phyloP scores from a whole-genome alignment of 2,888 invertebrate genomes.

The Pristionchus exspectatus region DNA sequence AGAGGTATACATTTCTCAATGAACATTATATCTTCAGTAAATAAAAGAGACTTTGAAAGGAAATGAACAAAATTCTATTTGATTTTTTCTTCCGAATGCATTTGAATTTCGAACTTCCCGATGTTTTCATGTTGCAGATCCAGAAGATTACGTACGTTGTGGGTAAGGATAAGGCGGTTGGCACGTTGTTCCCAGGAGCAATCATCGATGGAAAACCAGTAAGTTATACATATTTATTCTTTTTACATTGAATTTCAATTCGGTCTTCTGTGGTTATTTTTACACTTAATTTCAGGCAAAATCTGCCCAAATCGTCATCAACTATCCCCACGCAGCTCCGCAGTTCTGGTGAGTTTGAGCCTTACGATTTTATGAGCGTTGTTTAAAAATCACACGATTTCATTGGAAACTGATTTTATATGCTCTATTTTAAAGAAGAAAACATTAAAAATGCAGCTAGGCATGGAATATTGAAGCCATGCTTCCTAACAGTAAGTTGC shows the following conservation, averaged over 20 bases:
- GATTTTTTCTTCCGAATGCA: not conserved
- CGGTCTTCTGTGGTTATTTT: not conserved
- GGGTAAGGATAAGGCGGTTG: slow-evolving; percentile 63
- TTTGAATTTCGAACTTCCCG: not conserved
- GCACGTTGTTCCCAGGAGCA: slow-evolving; percentile 66
- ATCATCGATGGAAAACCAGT: slow-evolving; percentile 62
- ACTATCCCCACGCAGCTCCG: slow-evolving; percentile 63
- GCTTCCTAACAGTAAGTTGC: too few species aligned
- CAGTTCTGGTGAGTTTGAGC: slow-evolving; percentile 61
- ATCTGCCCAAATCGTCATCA: slow-evolving; percentile 59
- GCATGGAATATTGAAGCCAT: too few species aligned
- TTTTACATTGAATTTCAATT: not conserved
- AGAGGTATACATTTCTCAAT: slow-evolving; percentile 54
- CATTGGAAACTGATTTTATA: not conserved
- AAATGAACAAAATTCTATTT: not conserved
- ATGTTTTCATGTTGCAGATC: slow-evolving; percentile 56
- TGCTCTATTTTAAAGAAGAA: not conserved
- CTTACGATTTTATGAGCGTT: not conserved
- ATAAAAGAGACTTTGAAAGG: not conserved
- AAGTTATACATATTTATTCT: not conserved
- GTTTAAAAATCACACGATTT: not conserved
- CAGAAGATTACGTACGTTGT: slow-evolving; percentile 65
- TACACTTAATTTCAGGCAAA: not conserved
- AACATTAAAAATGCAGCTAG: too few species aligned
- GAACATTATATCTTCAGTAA: not conserved